phyloP scores from a whole-genome alignment of 2,888 invertebrate species.

The Agriopis marginaria region DNA sequence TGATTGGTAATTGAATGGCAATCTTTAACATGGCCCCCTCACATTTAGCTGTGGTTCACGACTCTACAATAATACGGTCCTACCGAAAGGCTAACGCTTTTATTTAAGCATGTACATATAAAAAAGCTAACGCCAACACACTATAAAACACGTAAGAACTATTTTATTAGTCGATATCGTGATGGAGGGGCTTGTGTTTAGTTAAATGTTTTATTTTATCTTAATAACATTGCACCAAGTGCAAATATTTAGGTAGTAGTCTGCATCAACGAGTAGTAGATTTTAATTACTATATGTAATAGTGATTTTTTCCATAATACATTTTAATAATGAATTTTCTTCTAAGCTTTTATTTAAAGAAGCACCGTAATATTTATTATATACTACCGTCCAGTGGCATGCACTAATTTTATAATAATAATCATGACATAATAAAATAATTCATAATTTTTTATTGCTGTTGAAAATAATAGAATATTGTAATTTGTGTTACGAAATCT shows the following conservation, averaged over 20 bases:
- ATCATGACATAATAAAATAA: slow-evolving; percentile 53
- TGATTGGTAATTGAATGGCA: slow-evolving; percentile 49
- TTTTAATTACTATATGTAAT: slow-evolving; percentile 57
- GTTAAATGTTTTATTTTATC: slow-evolving; percentile 67
- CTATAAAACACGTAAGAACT: slow-evolving; percentile 48
- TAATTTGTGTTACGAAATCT: slow-evolving; percentile 26
- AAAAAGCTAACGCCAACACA: slow-evolving; percentile 24
- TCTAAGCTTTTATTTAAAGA: slow-evolving; percentile 58
- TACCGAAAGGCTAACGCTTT: slow-evolving; percentile 22
- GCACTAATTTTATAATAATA: slow-evolving; percentile 51
- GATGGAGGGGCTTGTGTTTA: slow-evolving; percentile 74
- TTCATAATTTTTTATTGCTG: slow-evolving; percentile 29
- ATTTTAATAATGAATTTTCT: slow-evolving; percentile 57
- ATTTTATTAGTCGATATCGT: slow-evolving; percentile 67
- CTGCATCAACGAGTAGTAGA: slow-evolving; percentile 74
- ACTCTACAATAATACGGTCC: slow-evolving; percentile 17
- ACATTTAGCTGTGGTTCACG: slow-evolving; percentile 3
- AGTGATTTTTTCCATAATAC: slow-evolving; percentile 56
- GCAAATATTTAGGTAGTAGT: slow-evolving; percentile 70
- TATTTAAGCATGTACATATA: slow-evolving; percentile 25
- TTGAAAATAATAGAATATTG: slow-evolving; percentile 25
- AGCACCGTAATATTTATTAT: slow-evolving; percentile 71
- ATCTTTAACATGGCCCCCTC: slow-evolving; percentile 9
- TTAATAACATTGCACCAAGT: slow-evolving; percentile 79
- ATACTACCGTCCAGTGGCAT: slow-evolving; percentile 83